Evolutionary conservation across 1,140 invertebrate species (phyloP).

Genomic region (Cydia amplana): DNA sequence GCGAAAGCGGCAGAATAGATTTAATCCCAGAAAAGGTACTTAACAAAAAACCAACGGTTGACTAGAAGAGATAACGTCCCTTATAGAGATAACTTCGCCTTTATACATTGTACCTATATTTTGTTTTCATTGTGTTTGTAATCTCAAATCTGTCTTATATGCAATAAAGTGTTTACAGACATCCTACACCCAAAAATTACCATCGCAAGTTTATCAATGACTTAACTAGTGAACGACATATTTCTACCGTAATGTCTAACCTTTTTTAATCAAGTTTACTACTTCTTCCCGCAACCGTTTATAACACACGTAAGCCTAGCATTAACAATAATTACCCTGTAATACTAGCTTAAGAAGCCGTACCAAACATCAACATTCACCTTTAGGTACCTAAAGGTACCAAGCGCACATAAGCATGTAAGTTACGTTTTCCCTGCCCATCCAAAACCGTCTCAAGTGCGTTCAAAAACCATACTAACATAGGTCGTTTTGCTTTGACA

Average conservation of each 20-base stretch:
- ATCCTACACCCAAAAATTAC: too few relatives aligned
- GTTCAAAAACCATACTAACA: background rate
- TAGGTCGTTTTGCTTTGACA: background rate
- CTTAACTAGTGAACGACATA: background rate
- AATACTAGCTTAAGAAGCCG: conserved; percentile 12
- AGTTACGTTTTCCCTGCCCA: background rate
- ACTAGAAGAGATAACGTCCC: too few relatives aligned
- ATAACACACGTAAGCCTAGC: conserved; percentile 31
- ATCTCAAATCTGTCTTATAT: too few relatives aligned
- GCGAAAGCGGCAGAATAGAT: too few relatives aligned
- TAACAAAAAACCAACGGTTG: too few relatives aligned
- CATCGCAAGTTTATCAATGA: too few relatives aligned
- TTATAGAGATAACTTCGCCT: too few relatives aligned
- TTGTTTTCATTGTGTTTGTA: too few relatives aligned
- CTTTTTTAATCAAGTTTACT: background rate
- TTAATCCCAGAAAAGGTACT: too few relatives aligned
- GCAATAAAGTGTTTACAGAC: too few relatives aligned
- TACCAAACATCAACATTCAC: conserved; percentile 29
- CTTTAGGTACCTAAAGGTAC: conserved; percentile 18
- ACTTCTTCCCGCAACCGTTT: background rate
- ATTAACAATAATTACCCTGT: conserved; percentile 26
- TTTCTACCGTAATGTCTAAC: background rate
- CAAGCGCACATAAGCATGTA: conserved; percentile 21
- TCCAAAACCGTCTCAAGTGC: background rate
- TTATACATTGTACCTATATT: too few relatives aligned